phyloP scores from a whole-genome alignment of 2,113 vertebrate species.

The Platichthys flesus region DNA sequence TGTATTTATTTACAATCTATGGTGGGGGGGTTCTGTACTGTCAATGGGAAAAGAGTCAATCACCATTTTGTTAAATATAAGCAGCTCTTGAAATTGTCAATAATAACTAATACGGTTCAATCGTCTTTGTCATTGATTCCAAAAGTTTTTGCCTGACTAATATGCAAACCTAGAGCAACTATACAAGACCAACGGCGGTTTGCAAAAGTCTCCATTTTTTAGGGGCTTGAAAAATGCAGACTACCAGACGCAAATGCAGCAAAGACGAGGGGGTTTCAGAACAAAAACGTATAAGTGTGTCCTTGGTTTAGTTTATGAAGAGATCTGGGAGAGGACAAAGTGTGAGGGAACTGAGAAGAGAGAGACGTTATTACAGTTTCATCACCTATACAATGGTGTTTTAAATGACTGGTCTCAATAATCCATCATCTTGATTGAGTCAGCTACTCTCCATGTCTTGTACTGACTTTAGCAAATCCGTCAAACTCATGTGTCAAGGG shows the following conservation, averaged over 20 bases:
- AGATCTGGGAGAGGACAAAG: not conserved
- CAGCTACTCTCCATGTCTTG: constrained; percentile 10
- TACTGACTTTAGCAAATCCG: constrained; percentile 46
- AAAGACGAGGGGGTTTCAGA: not conserved
- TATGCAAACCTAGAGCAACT: no score
- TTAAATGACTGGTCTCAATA: constrained; percentile 16
- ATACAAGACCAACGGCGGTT: not conserved
- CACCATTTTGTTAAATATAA: no score
- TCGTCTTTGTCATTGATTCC: not conserved
- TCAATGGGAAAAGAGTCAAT: no score
- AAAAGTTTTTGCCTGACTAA: not conserved
- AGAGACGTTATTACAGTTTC: not conserved
- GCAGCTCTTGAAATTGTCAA: no score
- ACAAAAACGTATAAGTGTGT: not conserved
- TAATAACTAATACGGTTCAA: no score
- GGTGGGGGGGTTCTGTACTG: no score
- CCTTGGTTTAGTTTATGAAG: not conserved
- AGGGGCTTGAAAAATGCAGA: no score
- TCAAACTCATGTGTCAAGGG: constrained; percentile 39
- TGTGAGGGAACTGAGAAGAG: not conserved
- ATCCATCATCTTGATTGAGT: constrained; percentile 56
- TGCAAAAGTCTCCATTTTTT: not conserved
- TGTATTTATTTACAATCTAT: no score
- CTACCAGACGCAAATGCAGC: no score
- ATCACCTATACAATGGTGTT: not conserved